Evolutionary conservation across 1,140 invertebrate species (phyloP).

Genomic region (Microplitis mediator): DNA sequence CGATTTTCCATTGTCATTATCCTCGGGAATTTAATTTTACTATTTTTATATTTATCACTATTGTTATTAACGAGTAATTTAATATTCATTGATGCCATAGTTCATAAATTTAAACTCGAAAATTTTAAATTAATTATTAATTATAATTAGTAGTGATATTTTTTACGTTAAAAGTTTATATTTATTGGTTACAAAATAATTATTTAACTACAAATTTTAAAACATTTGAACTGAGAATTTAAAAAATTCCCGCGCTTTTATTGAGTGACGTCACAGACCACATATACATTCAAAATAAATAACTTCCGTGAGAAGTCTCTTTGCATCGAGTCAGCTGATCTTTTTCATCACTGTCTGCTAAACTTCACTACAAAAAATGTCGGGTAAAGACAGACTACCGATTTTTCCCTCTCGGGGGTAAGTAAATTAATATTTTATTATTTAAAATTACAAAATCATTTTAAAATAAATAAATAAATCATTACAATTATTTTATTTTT

Average conservation of each 20-base stretch:
- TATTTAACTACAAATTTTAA: too few species aligned
- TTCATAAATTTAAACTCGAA: too few species aligned
- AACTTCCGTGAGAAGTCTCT: background rate
- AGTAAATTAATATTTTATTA: slow-evolving; percentile 60
- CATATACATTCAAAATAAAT: too few species aligned
- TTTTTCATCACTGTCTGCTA: slow-evolving; percentile 51
- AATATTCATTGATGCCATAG: background rate
- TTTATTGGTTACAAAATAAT: too few species aligned
- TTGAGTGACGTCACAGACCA: too few species aligned
- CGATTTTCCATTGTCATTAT: slow-evolving; percentile 40
- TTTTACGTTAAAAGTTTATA: too few species aligned
- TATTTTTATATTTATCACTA: too few species aligned
- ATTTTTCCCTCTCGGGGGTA: slow-evolving; percentile 99
- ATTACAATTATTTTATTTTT: too few species aligned
- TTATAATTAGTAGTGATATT: too few species aligned
- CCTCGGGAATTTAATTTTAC: background rate
- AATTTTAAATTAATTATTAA: too few species aligned
- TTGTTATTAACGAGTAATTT: too few species aligned
- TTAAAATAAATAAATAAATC: background rate
- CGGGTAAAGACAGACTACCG: slow-evolving; percentile 90
- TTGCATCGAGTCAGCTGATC: slow-evolving; percentile 57
- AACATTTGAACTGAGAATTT: background rate
- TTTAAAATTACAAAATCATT: slow-evolving; percentile 13
- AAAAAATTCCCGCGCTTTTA: background rate
- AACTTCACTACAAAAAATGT: slow-evolving; percentile 72